phyloP scores from a whole-genome alignment of 2,888 invertebrate genomes.

The Chesias legatella region DNA sequence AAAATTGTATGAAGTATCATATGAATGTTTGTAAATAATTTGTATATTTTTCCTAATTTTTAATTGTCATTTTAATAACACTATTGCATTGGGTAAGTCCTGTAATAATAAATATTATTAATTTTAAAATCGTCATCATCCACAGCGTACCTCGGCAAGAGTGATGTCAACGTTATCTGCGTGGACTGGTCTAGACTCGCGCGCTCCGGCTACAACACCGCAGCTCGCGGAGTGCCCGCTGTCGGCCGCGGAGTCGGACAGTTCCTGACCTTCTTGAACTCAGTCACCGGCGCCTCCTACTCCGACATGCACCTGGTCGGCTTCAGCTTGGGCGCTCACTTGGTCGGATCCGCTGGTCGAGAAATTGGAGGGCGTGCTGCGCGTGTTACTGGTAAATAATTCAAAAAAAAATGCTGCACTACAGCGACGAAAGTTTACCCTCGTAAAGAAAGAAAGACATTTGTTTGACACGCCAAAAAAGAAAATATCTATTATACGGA shows the following conservation, averaged over 20 bases:
- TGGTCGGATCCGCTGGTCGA: slow-evolving; percentile 64
- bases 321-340: slow-evolving; percentile 72
- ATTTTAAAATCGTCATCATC: too few species aligned
- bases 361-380: slow-evolving; percentile 51
- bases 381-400: slow-evolving; percentile 58
- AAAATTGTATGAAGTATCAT: too few species aligned
- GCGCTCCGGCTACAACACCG: slow-evolving; percentile 44
- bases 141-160: slow-evolving; percentile 47
- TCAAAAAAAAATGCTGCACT: too few species aligned
- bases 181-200: slow-evolving; percentile 64
- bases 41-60: too few species aligned
- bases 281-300: slow-evolving; percentile 43
- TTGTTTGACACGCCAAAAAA: too few species aligned
- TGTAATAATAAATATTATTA: too few species aligned
- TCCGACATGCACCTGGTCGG: slow-evolving; percentile 63
- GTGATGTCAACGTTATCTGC: slow-evolving; percentile 59
- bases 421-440: too few species aligned
- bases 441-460: too few species aligned
- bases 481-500: too few species aligned
- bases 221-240: slow-evolving; percentile 52
- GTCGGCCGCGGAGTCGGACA: slow-evolving; percentile 62
- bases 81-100: too few species aligned
- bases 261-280: slow-evolving; percentile 55
- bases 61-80: too few species aligned
- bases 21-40: too few species aligned